phyloP scores from a whole-genome alignment of 2,113 vertebrate genomes.

The Rhea pennata region DNA sequence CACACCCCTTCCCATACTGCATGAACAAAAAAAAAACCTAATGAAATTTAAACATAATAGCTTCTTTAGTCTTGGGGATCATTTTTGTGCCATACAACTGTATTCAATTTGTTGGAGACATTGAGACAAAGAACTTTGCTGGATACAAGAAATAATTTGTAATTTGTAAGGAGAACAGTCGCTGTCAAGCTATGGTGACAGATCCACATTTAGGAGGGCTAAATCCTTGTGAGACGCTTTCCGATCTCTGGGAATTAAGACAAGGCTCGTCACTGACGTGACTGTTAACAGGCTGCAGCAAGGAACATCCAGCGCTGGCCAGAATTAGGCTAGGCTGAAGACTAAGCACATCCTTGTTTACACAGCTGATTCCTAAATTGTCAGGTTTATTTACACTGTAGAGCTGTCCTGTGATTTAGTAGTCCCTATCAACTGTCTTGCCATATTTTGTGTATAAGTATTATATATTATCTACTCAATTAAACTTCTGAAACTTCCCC shows the following conservation, averaged over 20 bases:
- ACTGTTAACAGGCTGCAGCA: neutral
- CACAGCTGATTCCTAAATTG: neutral
- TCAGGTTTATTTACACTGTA: neutral
- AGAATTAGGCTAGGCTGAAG: neutral
- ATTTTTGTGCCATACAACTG: neutral
- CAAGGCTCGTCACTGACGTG: neutral
- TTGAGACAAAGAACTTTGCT: neutral
- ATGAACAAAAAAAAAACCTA: neutral
- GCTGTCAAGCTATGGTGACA: neutral
- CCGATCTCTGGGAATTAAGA: rapidly evolving
- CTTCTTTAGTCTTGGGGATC: neutral
- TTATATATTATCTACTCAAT: neutral
- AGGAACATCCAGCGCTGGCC: neutral
- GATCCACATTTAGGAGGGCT: neutral
- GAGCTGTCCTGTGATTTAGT: neutral
- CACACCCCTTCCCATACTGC: neutral
- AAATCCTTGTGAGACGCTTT: neutral
- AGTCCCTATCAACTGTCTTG: neutral
- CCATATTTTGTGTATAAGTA: neutral
- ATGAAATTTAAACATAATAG: neutral
- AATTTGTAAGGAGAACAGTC: neutral
- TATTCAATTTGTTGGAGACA: neutral
- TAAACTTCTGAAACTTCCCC: neutral
- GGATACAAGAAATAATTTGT: neutral
- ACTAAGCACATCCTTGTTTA: neutral